These are phyloP conservation scores for Amphimedon queenslandica DNA, from an alignment of 37 sponge, comb jelly and placozoan genomes.

Conservation along the genomic window DNA sequence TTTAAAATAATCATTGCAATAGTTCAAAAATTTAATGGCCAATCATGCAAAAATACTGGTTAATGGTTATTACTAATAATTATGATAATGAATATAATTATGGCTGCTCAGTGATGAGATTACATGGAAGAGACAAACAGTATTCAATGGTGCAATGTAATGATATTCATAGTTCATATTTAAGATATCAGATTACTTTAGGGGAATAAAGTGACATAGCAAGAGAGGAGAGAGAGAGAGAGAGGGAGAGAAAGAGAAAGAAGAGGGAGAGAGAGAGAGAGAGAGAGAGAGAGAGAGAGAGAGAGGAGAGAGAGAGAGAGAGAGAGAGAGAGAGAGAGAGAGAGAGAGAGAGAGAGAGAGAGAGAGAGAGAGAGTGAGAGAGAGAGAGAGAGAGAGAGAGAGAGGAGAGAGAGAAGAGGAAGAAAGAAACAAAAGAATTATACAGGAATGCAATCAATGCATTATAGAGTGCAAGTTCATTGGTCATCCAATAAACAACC, in stretches of 20 bases:
- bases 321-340: slow-evolving; percentile 6
- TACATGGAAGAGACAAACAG: background rate
- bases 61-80: no score
- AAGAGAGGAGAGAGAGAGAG: background rate
- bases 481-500: background rate
- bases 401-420: background rate
- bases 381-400: slow-evolving; percentile 9
- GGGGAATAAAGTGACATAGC: slow-evolving; percentile 1
- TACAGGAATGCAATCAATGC: background rate
- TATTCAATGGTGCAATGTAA: background rate
- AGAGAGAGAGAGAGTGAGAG: slow-evolving; percentile 20
- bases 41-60: no score
- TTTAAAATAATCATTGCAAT: no score
- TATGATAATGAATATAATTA: no score
- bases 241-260: slow-evolving; percentile 19
- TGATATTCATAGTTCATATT: background rate
- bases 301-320: background rate
- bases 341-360: background rate
- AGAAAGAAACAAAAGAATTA: background rate
- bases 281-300: slow-evolving; percentile 2
- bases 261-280: slow-evolving; percentile 20
- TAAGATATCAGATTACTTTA: no score
- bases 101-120: background rate
- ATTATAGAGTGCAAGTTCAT: background rate
- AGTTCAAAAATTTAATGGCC: no score